Evolutionary conservation across 23 tunicate species (phyloP), one percentile per base, ranked within the genome.

Genomic region (Botrylloides violaceus): DNA sequence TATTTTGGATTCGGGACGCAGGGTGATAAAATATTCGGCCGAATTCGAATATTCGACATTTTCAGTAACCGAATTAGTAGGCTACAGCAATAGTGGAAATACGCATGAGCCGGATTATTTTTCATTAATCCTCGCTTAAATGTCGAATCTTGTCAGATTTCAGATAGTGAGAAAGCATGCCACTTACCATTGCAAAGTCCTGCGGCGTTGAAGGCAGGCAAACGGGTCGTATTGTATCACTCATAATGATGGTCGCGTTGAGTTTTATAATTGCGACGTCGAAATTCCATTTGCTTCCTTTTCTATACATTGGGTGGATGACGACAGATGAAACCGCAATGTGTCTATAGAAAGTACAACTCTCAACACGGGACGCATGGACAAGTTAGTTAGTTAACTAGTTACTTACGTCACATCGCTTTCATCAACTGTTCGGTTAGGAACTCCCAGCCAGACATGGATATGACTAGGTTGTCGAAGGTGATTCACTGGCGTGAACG

Each of bases 391-490:
- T 59, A 59, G 30, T 23, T 59, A 22, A 59, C 23, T 7, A 59
- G 19, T 59, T 59, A 65, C 21, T 12, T 65, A 65, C 71, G 9
- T 65, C 1, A 65, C 71, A 7, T 65, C 19, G 12, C 43, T 65
- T 31, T 65, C 55, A 18, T 59, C 64, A 59, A 59, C 50, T 23
- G 1, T 0, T 48, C 94, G 66, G 72, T 85, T 38, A 36, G 79
- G 94, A n/a, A 60, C 94, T 21, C 84, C 94, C 29, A 85, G 43
- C 94, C 94, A 85, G n/a, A 79, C 81, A 58, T 79, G 84, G 29
- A 76, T 79, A 3, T 38, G 26, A 71, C 74, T 75, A 2, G 81
- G 64, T 26, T 3, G 25, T 60, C 39, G 26, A n/a, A 64, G 77
- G 43, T 74, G 77, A 60, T 38, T 57, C 29, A 43, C 73, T 4